These are phyloP conservation scores for Harlomillsia oculata DNA, from an alignment of 1,140 invertebrate genomes.

Conservation along the genomic window DNA sequence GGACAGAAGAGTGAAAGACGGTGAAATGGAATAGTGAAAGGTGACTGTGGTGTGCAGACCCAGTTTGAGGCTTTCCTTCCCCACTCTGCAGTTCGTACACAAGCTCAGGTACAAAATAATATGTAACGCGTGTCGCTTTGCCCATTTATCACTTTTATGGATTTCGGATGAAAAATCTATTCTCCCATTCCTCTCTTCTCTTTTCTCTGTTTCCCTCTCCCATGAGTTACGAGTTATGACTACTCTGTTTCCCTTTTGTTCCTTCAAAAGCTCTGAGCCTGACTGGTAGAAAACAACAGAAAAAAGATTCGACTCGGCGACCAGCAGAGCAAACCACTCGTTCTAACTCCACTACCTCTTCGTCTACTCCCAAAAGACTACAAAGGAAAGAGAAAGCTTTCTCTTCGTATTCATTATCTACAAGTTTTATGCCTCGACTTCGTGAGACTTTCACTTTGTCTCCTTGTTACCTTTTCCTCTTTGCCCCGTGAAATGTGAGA, in stretches of 20 bases:
- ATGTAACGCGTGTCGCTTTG: constrained; percentile 19
- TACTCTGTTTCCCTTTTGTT: constrained; percentile 16
- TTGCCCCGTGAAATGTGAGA: too few species aligned
- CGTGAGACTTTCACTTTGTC: constrained; percentile 1
- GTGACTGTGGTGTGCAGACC: too few species aligned
- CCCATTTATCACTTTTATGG: constrained; percentile 34
- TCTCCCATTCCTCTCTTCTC: constrained; percentile 10
- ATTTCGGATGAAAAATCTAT: constrained; percentile 35
- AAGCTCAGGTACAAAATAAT: constrained; percentile 22
- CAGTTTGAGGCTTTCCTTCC: not conserved
- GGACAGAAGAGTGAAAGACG: constrained; percentile 1
- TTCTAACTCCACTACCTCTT: too few species aligned
- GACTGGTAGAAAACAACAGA: too few species aligned
- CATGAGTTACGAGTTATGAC: constrained; percentile 16
- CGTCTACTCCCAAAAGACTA: too few species aligned
- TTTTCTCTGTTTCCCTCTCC: too few species aligned
- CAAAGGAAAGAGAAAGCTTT: too few species aligned
- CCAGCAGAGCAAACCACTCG: too few species aligned
- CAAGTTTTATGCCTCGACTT: not conserved
- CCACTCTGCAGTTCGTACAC: not conserved
- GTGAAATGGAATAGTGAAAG: constrained; percentile 21
- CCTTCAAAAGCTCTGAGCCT: not conserved
- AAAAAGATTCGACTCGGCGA: too few species aligned
- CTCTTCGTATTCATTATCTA: not conserved
- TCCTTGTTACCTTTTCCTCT: too few species aligned